Conservation (phyloP, 1,140 invertebrate genomes). For the Microplitis mediator region DNA sequence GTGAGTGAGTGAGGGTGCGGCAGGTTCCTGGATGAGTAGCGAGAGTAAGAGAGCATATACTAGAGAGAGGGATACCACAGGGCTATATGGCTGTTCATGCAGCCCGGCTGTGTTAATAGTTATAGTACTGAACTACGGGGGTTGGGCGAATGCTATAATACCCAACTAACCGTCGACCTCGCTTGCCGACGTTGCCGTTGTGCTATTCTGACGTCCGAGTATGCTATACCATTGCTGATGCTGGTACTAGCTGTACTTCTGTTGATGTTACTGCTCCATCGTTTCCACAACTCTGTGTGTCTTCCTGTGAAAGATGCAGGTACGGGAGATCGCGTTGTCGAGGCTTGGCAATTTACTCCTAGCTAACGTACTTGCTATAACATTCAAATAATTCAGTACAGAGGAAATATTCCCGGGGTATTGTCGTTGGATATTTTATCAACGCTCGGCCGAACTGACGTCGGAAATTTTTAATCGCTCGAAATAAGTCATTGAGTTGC, state of each 20-base stretch:
- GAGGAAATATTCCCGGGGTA: too few species aligned
- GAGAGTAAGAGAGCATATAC: conserved; percentile 9
- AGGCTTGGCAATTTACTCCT: not conserved
- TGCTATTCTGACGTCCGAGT: conserved; percentile 4
- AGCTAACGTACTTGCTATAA: not conserved
- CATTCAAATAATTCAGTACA: conserved; percentile 10
- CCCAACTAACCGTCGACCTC: conserved; percentile 33
- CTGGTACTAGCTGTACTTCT: not conserved
- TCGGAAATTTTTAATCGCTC: too few species aligned
- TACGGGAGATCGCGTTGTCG: not conserved
- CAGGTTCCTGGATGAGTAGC: conserved; percentile 6
- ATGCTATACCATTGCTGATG: not conserved
- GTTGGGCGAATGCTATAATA: conserved; percentile 35
- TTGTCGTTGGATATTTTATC: not conserved
- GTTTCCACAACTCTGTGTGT: not conserved
- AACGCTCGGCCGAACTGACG: not conserved
- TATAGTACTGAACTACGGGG: conserved; percentile 38
- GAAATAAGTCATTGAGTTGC: not conserved
- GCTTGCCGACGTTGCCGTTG: not conserved
- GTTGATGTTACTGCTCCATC: not conserved
- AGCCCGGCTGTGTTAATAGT: conserved; percentile 36
- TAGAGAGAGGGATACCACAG: conserved; percentile 21
- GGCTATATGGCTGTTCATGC: conserved; percentile 20
- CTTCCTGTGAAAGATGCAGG: not conserved
- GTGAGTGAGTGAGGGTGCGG: not conserved